Base-by-base conservation (phyloP, 2,113 vertebrate genomes). In the Phalacrocorax carbo region DNA sequence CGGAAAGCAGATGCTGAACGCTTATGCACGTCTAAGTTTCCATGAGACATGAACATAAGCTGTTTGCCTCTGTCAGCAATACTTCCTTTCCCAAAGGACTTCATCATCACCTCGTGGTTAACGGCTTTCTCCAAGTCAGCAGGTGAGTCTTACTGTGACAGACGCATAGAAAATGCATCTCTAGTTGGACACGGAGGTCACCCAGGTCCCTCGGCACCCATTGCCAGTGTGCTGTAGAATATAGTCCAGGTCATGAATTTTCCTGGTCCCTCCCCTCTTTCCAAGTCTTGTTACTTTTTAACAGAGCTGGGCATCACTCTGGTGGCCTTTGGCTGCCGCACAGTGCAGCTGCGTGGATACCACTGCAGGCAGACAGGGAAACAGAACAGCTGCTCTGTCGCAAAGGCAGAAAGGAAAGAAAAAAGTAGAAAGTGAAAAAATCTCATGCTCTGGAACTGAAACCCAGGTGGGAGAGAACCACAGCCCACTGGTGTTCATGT, bases 231-330 rank as follows among this genome's bases (percentile, higher is more conserved):
- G 32, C 58, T 42, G 17, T 11, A 60, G 25, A 36, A 58, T 3
- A 44, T 70, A 76, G 19, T 51, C 40, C 36, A 61, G 30, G 49
- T 42, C 70, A 79, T 0, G 0, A 32, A 55, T 62, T 91, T 90
- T 73, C 77, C 48, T 21, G 22, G n/a, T 93, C 71, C 15, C 36
- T 32, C 40, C 49, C 12, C 14, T 72, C 58, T 73, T 84, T 57
- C 60, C 71, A 46, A 88, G 5, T 38, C 64, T 26, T 11, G 88
- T 97, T 96, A 95, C 81, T 94, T 86, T 95, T 96, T 94, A 97
- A 96, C 93, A 57, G 81, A 80, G 44, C 36, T 25, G 46, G n/a
- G 68, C 57, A 72, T 30, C 49, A 44, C 90, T 78, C 60, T 30
- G 73, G 60, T 64, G 61, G 64, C 68, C 78, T 94, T 66, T 48